Conservation (phyloP, 2,113 vertebrate species). For the Calypte anna region DNA sequence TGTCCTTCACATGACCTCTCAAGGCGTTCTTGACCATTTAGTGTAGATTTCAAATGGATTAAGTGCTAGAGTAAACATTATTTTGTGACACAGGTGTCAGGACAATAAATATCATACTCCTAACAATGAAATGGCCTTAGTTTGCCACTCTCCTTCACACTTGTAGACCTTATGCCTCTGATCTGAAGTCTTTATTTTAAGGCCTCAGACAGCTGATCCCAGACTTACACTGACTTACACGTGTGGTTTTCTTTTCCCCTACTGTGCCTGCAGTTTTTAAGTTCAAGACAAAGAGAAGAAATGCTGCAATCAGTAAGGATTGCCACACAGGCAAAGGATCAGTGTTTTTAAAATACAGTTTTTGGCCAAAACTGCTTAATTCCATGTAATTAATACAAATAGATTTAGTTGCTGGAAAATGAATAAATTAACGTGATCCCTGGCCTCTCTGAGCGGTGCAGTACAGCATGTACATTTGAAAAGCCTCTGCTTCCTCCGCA, state of each 20-base stretch:
- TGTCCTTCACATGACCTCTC: constrained; percentile 16
- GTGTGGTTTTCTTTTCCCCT: constrained; percentile 36
- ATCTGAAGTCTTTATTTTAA: constrained; percentile 19
- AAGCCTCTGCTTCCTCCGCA: constrained; percentile 4
- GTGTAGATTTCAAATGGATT: neutral
- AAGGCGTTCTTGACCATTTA: neutral
- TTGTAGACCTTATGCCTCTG: neutral
- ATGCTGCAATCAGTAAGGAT: neutral
- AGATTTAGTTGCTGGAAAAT: constrained; percentile 21
- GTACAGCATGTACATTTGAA: constrained; percentile 32
- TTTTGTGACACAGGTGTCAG: constrained; percentile 22
- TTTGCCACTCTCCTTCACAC: neutral
- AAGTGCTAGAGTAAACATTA: constrained; percentile 12
- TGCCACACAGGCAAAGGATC: neutral
- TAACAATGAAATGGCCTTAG: neutral
- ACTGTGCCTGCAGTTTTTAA: neutral
- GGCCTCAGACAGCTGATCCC: constrained; percentile 18
- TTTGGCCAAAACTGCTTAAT: neutral
- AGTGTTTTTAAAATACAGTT: neutral
- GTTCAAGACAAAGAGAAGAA: neutral
- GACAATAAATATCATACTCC: neutral
- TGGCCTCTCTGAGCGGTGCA: neutral
- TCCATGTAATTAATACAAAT: constrained; percentile 33
- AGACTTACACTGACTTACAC: neutral
- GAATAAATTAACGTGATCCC: neutral